Percentiles rank a stretch among this genome's conserved stretches.
Conservation (phyloP, 2,888 invertebrate genomes). For the Digitonthophagus gazella region DNA sequence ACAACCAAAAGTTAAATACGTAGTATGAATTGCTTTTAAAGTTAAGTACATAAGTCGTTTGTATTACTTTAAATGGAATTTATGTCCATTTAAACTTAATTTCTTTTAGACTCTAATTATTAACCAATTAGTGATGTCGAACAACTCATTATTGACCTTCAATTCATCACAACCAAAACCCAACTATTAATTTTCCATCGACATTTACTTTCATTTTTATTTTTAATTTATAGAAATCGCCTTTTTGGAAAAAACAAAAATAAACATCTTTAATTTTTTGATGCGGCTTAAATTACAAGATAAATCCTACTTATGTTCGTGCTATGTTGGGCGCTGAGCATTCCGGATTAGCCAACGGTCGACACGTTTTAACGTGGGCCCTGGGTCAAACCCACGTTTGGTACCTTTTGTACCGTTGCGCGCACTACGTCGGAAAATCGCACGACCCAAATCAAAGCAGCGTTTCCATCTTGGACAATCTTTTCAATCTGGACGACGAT, state of each 20-base stretch:
- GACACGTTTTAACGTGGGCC: slow-evolving; percentile 58
- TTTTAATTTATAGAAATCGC: neutral
- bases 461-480: slow-evolving; percentile 66
- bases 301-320: slow-evolving; percentile 18
- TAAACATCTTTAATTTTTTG: neutral
- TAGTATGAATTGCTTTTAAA: no score
- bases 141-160: no score
- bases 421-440: slow-evolving; percentile 54
- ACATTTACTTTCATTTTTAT: no score
- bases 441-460: slow-evolving; percentile 41
- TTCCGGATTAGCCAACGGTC: slow-evolving; percentile 43
- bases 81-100: no score
- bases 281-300: neutral
- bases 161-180: no score
- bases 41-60: no score
- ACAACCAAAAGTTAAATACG: no score
- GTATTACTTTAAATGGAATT: no score
- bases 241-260: no score
- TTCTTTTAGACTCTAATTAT: no score
- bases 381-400: slow-evolving; percentile 61
- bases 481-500: slow-evolving; percentile 57
- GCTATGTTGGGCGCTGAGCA: slow-evolving; percentile 46
- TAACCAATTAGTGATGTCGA: no score
- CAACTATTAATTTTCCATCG: no score
- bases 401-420: slow-evolving; percentile 63